These are phyloP conservation scores for Diuraphis noxia DNA, from an alignment of 1,140 invertebrate genomes.

Conservation along the genomic window DNA sequence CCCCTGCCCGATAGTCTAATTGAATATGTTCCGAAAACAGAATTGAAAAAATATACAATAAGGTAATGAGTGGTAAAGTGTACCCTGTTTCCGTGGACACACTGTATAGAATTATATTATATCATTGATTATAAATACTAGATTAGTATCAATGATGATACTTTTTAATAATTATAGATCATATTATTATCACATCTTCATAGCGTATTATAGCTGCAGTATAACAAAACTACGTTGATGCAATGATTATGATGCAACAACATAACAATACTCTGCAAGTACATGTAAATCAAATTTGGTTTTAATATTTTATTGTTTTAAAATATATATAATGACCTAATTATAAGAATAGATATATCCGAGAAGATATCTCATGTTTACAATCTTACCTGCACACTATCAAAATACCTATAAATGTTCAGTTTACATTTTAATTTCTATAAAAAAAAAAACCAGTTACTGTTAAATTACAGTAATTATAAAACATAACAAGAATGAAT, in stretches of 20 bases:
- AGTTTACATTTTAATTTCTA: neutral
- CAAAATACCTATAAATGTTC: too few relatives aligned
- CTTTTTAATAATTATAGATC: too few relatives aligned
- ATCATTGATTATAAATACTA: too few relatives aligned
- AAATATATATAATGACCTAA: neutral
- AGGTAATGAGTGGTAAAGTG: too few relatives aligned
- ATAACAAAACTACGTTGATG: neutral
- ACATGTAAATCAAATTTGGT: neutral
- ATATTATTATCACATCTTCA: too few relatives aligned
- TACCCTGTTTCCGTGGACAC: too few relatives aligned
- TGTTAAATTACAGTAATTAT: neutral
- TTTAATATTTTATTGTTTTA: neutral
- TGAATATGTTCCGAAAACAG: too few relatives aligned
- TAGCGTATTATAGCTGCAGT: too few relatives aligned
- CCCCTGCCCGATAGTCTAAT: too few relatives aligned
- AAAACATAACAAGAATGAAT: neutral
- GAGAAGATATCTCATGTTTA: neutral
- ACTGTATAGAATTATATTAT: too few relatives aligned
- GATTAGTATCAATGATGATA: too few relatives aligned
- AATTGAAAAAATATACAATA: too few relatives aligned
- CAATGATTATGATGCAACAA: neutral
- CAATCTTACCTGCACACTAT: neutral
- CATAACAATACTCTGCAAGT: neutral
- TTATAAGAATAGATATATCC: neutral
- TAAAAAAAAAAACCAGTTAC: neutral